Evolutionary conservation across 64 coral and sea anemone species (phyloP).

Genomic region (Astreopora myriophthalma): DNA sequence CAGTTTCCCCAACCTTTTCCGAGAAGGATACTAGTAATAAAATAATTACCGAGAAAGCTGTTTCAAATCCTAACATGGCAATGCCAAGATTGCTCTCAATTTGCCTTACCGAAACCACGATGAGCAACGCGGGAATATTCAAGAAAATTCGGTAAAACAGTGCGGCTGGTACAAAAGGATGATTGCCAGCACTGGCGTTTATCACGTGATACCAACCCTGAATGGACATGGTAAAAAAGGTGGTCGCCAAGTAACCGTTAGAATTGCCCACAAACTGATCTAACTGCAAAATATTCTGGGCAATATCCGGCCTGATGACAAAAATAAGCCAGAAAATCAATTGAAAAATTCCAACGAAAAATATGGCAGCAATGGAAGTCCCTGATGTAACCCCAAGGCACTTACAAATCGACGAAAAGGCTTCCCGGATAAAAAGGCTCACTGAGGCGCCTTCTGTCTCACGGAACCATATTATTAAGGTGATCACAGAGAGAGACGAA

Average conservation of each 20-base stretch:
- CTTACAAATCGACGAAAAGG: neutral
- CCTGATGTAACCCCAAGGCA: neutral
- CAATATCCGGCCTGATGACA: conserved; percentile 30
- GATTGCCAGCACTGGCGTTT: conserved; percentile 35
- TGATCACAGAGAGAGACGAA: conserved; percentile 4
- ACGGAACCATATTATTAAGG: conserved; percentile 43
- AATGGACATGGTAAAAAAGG: conserved; percentile 47
- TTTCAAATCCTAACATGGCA: neutral
- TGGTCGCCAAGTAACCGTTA: conserved; percentile 26
- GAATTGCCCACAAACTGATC: conserved; percentile 11
- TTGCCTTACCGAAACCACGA: conserved; percentile 41
- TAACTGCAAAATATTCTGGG: neutral
- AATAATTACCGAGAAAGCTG: neutral
- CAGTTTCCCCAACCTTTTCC: neutral
- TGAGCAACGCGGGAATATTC: neutral
- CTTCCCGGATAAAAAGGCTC: neutral
- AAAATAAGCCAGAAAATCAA: conserved; percentile 42
- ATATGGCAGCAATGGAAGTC: neutral
- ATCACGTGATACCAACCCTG: conserved; percentile 48
- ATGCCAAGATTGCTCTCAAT: conserved; percentile 59
- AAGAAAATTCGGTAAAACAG: conserved; percentile 63
- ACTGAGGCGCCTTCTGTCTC: conserved; percentile 39
- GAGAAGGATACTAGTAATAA: neutral
- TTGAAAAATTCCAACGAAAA: conserved; percentile 33
- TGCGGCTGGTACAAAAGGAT: conserved; percentile 4